Evolutionary conservation across 1,140 invertebrate genomes (phyloP), one percentile per base, ranked within the genome.

Genomic region (Papilio dardanus): DNA sequence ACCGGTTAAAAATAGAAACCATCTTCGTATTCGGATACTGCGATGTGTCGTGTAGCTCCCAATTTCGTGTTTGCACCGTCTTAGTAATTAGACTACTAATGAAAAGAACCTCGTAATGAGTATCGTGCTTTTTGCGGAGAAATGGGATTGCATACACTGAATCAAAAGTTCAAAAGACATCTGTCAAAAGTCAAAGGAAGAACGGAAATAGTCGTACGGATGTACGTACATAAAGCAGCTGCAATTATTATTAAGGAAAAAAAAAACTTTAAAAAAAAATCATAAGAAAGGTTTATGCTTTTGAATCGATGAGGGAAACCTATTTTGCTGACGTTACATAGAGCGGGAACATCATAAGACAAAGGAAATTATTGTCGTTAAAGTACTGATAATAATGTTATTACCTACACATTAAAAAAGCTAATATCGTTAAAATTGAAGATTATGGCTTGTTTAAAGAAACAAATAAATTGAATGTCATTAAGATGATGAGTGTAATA

Each of bases 401-500:
- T 10, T 58, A n/a, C 14, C 5, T 62, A 62, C 54, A 28, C 10
- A 58, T 28, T 58, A 28, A 58, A 30, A 24, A 4, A 12, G 12
- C 24, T 30, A 28, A 66, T 66, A 33, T 28, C 6, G 1, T 54
- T 35, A n/a, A 21, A 50, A 58, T 5, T 21, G 24, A 73, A 58
- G 46, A 3, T 31, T 31, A 4, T 30, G 30, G 21, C 8, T 33
- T 50, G 24, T 58, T 35, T 73, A 58, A 73, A 58, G 35, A 58
- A 73, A 31, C 58, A 73, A 73, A 37, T 35, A 73, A 73, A 73
- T 58, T 30, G 30, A n/a, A 58, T 33, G 50, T 31, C 71, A 35
- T 58, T 73, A 73, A 71, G 31, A 71, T 33, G 68, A 73, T 58
- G 31, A 31, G 30, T n/a, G 21, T 35, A 33, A 73, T 73, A 73